Base-by-base conservation (phyloP, 2,888 invertebrate species). In the Harpalus rufipes region DNA sequence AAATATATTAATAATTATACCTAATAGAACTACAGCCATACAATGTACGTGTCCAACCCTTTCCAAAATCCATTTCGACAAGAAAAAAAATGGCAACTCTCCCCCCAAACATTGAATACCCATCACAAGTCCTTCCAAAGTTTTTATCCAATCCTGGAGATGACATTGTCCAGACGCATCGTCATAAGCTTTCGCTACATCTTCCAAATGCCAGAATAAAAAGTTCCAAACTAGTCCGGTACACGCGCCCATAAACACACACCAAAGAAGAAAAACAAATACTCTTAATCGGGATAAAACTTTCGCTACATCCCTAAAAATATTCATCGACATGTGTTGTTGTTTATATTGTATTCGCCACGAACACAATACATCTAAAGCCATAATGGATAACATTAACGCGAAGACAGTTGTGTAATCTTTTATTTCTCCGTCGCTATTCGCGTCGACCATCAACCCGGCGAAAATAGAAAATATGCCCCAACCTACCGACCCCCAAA, bases 401-500 rank as follows among this genome's bases (percentile, higher is more conserved):
- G 95, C 94, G 91, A 98, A 98, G 8, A 96, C 95, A n/a, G 95
- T 92, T 0, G 94, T 93, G 88, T 97, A 97, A 90, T 97, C 93
- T 90, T 96, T 96, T 79, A 92, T 91, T 0, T 92, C 89, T 4
- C 94, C 94, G n/a, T 92, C 91, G 84, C 96, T 96, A 87, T 95
- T 93, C 25, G 92, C 88, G 89, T 97, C 97, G 14, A 97, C 95
- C 0, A 97, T 91, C n/a, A 94, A 92, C 0, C 97, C 97, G 0
- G 96, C 93, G 14, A 96, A 89, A 32, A 96, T 92, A 0, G 96
- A 95, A 88, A 96, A 94, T 78, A 95, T 90, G 16, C 97, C 97
- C 94, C 96, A 97, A 0, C 97, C 98, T 1, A 98, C 92, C 0
- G 97, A 96, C 0, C 98, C 97, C 94, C 96, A 98, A 86, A 97